Evolutionary conservation across 2,797 vertebrate genomes (phyloP).

Genomic region (Gastrophryne carolinensis): DNA sequence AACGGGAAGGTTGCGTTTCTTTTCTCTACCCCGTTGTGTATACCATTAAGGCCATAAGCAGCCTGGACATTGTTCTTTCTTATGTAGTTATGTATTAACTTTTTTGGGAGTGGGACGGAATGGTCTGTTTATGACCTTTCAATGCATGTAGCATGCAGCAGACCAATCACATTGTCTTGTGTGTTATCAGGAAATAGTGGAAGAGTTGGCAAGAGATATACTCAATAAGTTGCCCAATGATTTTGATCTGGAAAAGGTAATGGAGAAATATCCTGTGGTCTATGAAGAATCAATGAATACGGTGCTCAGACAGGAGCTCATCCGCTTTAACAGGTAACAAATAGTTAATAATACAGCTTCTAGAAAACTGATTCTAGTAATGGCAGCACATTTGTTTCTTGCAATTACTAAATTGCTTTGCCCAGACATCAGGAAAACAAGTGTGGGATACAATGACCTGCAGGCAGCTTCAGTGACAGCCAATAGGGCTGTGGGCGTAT

Average conservation of each 20-base stretch:
- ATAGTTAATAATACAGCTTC: neutral
- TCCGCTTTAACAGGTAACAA: slow-evolving; percentile 88
- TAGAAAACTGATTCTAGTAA: too few relatives aligned
- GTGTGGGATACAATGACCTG: too few relatives aligned
- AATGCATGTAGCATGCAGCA: neutral
- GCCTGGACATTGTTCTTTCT: neutral
- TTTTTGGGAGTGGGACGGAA: too few relatives aligned
- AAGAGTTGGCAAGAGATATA: slow-evolving; percentile 84
- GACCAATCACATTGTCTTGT: neutral
- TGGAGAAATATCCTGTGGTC: slow-evolving; percentile 79
- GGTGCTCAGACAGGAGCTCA: slow-evolving; percentile 87
- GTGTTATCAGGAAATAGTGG: slow-evolving; percentile 78
- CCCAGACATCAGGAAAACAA: too few relatives aligned
- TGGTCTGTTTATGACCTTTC: neutral
- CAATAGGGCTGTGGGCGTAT: too few relatives aligned
- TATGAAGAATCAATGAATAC: slow-evolving; percentile 95
- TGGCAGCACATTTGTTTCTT: too few relatives aligned
- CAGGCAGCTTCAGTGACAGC: too few relatives aligned
- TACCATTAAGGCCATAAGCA: too few relatives aligned
- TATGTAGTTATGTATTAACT: neutral
- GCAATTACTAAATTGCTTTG: too few relatives aligned
- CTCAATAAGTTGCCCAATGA: slow-evolving; percentile 82
- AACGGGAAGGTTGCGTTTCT: too few relatives aligned
- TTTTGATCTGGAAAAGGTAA: slow-evolving; percentile 79
- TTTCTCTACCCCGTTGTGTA: too few relatives aligned